Base-by-base conservation (phyloP, 2,797 vertebrate species). In the Dallia pectoralis region DNA sequence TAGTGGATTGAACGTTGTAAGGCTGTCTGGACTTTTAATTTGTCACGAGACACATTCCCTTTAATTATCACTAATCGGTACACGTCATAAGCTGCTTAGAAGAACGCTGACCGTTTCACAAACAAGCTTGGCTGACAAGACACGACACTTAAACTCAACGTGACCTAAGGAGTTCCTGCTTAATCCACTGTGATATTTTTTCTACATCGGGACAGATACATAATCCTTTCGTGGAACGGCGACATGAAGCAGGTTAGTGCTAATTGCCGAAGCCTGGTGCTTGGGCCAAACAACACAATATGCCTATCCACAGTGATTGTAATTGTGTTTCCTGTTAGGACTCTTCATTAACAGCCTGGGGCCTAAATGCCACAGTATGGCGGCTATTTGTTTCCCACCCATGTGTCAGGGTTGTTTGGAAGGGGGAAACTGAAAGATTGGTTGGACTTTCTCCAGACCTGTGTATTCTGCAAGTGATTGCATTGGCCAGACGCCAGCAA, bases 331-430 rank as follows among this genome's bases (percentile, higher is more conserved):
- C 89, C 82, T 84, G 84, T 84, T 79, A n/a, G 74, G 75, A 48
- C 75, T 65, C 72, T 76, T 87, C 76, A 69, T 81, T 86, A 90
- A 89, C 81, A 86, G 83, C 83, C 89, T 47, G 80, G 73, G 70
- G 84, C 79, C 85, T 82, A 78, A 91, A 91, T 81, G 86, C 80
- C 86, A 89, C 86, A 86, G 84, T 84, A 80, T 71, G 77, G 84
- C 84, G 74, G 81, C 81, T 92, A 88, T 94, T 95, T 94, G 89
- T 94, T 95, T 94, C 91, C 36, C 86, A 89, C 91, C 91, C 91
- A 85, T 91, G 87, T 87, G 89, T 92, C 85, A 86, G 85, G 87
- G 94, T 91, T 90, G 88, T 81, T 91, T 87, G 89, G 82, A 87
- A 91, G 79, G 84, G 82, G 87, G 88, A 92, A 83, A 88, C 82